phyloP scores from a whole-genome alignment of 2,797 vertebrate species.

The Macropodus opercularis region DNA sequence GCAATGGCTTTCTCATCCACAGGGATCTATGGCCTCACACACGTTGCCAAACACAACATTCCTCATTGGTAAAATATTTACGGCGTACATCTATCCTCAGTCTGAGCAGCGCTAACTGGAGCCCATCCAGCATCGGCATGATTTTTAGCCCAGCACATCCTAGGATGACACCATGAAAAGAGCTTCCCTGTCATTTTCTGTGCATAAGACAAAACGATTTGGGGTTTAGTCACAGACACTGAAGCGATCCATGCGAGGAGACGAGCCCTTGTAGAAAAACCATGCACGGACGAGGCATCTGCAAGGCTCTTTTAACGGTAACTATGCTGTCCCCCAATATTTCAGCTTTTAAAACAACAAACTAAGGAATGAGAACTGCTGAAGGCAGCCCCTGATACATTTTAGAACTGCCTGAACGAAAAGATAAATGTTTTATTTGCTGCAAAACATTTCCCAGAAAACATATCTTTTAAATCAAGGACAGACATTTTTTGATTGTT shows the following conservation, averaged over 20 bases:
- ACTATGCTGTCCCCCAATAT: constrained; percentile 7
- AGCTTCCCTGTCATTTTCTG: constrained; percentile 15
- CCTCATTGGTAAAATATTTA: constrained; percentile 48
- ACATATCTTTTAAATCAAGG: constrained; percentile 2
- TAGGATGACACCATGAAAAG: constrained; percentile 20
- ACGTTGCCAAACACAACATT: constrained; percentile 58
- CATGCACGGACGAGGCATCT: constrained; percentile 12
- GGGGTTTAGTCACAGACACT: constrained; percentile 32
- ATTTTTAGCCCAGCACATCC: constrained; percentile 13
- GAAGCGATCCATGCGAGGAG: constrained; percentile 48
- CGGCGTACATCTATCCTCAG: constrained; percentile 27
- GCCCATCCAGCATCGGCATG: constrained; percentile 16
- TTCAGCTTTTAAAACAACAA: constrained; percentile 19
- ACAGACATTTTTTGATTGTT: too few relatives aligned
- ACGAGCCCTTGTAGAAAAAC: constrained; percentile 33
- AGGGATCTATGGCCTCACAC: constrained; percentile 29
- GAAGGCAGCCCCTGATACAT: constrained; percentile 9
- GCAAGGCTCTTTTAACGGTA: constrained; percentile 26
- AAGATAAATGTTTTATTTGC: constrained; percentile 5
- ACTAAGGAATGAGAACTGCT: constrained; percentile 14
- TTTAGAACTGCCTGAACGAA: not conserved
- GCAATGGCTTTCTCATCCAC: constrained; percentile 42
- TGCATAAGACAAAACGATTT: constrained; percentile 13
- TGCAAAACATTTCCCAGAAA: constrained; percentile 18
- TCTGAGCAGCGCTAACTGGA: constrained; percentile 19